These are phyloP conservation scores for Salminus brasiliensis DNA, from an alignment of 2,113 vertebrate species.

Conservation along the genomic window DNA sequence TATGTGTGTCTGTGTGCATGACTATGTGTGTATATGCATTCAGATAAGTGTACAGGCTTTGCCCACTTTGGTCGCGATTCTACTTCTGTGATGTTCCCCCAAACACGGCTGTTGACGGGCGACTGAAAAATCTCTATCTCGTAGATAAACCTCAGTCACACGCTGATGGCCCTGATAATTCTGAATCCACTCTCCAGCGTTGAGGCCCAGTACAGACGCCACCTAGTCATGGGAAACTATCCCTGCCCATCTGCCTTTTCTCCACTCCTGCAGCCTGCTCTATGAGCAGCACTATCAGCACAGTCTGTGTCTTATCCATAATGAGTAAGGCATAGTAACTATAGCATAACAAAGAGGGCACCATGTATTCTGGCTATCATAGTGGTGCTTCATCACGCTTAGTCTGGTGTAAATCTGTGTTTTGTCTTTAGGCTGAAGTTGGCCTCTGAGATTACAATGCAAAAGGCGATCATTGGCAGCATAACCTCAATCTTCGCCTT, in stretches of 20 bases:
- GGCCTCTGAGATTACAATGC: constrained; percentile 2
- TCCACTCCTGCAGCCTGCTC: not conserved
- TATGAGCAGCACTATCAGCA: constrained; percentile 18
- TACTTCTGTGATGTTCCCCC: constrained; percentile 30
- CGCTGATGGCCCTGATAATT: constrained; percentile 42
- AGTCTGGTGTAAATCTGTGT: constrained; percentile 72
- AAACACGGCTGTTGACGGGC: constrained; percentile 39
- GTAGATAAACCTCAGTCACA: constrained; percentile 52
- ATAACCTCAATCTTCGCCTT: not conserved
- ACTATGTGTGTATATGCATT: constrained; percentile 35
- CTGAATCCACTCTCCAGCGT: constrained; percentile 6
- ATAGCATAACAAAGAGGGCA: constrained; percentile 49
- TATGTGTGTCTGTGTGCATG: constrained; percentile 34
- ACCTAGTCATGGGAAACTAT: constrained; percentile 50
- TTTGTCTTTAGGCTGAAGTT: constrained; percentile 69
- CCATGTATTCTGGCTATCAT: constrained; percentile 59
- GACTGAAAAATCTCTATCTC: constrained; percentile 49
- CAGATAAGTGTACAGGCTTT: constrained; percentile 36
- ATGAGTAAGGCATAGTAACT: not conserved
- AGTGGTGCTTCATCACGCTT: constrained; percentile 59
- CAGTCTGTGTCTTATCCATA: constrained; percentile 14
- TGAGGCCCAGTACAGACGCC: constrained; percentile 24
- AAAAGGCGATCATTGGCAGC: not conserved
- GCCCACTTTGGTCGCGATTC: constrained; percentile 36
- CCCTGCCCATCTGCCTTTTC: not conserved